Evolutionary conservation across 2,888 invertebrate species (phyloP), one percentile per base, ranked within the genome.

Genomic region (Bellardia bayeri): DNA sequence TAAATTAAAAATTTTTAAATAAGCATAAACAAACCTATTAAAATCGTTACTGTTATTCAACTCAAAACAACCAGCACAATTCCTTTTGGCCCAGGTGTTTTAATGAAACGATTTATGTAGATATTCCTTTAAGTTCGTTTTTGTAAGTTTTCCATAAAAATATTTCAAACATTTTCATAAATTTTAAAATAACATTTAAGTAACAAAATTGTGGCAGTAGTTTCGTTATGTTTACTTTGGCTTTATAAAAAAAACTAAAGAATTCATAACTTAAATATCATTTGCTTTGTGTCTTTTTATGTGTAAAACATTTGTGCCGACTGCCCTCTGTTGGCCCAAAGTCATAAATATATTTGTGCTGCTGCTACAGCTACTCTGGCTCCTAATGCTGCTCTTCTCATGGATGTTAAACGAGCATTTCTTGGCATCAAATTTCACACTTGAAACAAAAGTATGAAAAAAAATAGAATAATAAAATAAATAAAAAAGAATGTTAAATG

Each of bases 311-410:
- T 87, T 85, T 87, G 82, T 85, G 82, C 64, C 79, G 82, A 82
- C 78, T 87, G 85, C 61, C 87, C 87, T 87, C 75, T 85, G 82
- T 82, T 87, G 87, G 87, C 87, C 82, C 49, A 83, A 79, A 85
- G 84, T 79, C 87, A 82, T 87, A 85, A 84, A 84, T 85, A 82
- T 71, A 82, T 82, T 82, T 84, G 9, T 63, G 54, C 23, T 68
- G 74, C 33, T 72, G 69, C 49, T 54, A n/a, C 37, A 40, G 16
- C 66, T 33, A 16, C 30, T 30, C 11, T 16, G 4, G 23, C 56
- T 45, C 9, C 54, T 66, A 58, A 66, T 37, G 61, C 63, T 69
- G 83, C 9, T 71, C 54, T 63, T 64, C 16, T 56, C 45, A 45
- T 69, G 83, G 83, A 33, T 76, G 63, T 78, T 83, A 58, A 83